These are phyloP conservation scores for Manacus vitellinus DNA, from an alignment of 2,113 vertebrate genomes.

Conservation along the genomic window DNA sequence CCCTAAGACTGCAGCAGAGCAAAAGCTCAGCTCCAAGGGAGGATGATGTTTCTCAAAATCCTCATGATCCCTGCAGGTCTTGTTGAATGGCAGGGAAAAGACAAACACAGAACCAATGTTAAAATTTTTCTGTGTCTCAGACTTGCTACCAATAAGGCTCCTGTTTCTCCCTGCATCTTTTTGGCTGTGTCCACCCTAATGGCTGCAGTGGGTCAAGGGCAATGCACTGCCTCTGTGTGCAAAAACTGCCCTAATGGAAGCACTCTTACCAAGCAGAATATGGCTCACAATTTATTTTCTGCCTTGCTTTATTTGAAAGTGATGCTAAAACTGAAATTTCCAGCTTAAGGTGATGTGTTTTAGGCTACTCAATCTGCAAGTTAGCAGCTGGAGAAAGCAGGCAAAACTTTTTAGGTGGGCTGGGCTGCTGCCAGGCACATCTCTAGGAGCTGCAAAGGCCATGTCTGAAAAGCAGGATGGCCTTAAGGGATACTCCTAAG, in stretches of 20 bases:
- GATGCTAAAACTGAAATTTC: not conserved
- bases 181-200: not conserved
- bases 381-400: not conserved
- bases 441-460: not conserved
- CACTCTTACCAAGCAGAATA: not conserved
- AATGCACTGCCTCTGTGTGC: accelerated
- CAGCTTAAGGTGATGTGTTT: not conserved
- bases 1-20: not conserved
- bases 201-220: not conserved
- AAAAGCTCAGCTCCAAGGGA: not conserved
- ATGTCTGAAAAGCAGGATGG: not conserved
- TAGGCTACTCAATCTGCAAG: not conserved
- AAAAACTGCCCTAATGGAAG: not conserved
- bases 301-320: not conserved
- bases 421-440: not conserved
- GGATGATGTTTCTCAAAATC: not conserved
- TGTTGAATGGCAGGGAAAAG: not conserved
- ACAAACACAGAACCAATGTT: not conserved
- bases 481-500: not conserved
- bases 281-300: not conserved
- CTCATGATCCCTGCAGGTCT: not conserved
- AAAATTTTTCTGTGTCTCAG: not conserved
- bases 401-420: not conserved
- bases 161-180: not conserved
- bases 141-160: not conserved